Evolutionary conservation across 2,888 invertebrate species (phyloP).

Genomic region (Caradrina clavipalpis): DNA sequence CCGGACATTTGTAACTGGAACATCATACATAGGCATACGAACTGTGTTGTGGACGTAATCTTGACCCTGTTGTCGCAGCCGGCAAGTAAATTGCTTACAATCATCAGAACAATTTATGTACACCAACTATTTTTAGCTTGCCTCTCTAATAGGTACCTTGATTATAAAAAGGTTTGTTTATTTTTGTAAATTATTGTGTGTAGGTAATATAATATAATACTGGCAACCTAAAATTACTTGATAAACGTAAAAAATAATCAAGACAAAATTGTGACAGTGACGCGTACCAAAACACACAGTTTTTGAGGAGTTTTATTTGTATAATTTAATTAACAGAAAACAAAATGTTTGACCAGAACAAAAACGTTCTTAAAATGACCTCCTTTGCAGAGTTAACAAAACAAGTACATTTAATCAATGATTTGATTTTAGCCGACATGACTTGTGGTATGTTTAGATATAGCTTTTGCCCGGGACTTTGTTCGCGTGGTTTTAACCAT

Average conservation of each 20-base stretch:
- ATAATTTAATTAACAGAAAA: not conserved
- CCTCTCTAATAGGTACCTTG: not conserved
- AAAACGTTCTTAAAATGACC: constrained; percentile 52
- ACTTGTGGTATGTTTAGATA: constrained; percentile 70
- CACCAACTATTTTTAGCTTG: constrained; percentile 32
- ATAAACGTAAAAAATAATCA: not conserved
- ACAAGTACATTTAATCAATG: constrained; percentile 80
- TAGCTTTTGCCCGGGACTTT: too few species aligned
- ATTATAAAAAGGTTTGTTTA: not conserved
- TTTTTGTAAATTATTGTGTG: not conserved
- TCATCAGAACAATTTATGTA: constrained; percentile 49
- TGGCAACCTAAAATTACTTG: constrained; percentile 16
- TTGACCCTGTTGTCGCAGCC: constrained; percentile 76
- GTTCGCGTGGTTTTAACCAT: too few species aligned
- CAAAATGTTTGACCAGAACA: not conserved
- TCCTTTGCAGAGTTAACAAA: constrained; percentile 79
- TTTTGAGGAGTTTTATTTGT: not conserved
- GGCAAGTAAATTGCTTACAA: constrained; percentile 68
- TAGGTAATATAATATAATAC: not conserved
- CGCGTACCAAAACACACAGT: not conserved
- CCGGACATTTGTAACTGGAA: constrained; percentile 79
- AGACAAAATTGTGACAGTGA: constrained; percentile 23
- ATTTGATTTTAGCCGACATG: constrained; percentile 82
- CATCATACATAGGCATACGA: constrained; percentile 66
- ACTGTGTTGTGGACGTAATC: constrained; percentile 72